Conservation (phyloP, 2,797 vertebrate genomes). For the Pristis pectinata region DNA sequence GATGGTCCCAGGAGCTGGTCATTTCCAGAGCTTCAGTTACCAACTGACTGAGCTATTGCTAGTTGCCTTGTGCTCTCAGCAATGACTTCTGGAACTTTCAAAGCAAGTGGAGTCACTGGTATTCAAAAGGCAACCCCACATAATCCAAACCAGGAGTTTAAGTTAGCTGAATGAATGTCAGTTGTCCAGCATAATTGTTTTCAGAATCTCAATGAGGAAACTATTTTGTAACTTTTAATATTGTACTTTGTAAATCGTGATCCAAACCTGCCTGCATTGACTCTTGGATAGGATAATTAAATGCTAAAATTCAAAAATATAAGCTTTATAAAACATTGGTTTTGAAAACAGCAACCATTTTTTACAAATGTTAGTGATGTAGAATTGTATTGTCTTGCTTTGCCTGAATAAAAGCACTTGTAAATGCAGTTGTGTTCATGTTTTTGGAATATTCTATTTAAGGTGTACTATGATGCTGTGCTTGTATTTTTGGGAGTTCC, state of each 20-base stretch:
- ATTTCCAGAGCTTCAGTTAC: neutral
- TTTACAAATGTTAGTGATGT: slow-evolving; percentile 32
- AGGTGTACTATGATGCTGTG: no score
- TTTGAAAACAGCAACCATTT: slow-evolving; percentile 17
- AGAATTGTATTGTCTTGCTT: slow-evolving; percentile 23
- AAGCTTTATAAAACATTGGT: slow-evolving; percentile 22
- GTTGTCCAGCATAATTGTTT: neutral
- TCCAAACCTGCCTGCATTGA: neutral
- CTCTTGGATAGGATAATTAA: neutral
- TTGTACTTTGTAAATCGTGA: slow-evolving; percentile 33
- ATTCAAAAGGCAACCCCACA: no score
- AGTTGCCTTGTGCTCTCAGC: neutral
- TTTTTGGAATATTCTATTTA: neutral
- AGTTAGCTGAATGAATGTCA: neutral
- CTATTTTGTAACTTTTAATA: slow-evolving; percentile 24
- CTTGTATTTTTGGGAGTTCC: no score
- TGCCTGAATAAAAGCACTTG: slow-evolving; percentile 38
- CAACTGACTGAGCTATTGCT: neutral
- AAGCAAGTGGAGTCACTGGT: neutral
- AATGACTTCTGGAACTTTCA: neutral
- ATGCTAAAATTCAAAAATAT: neutral
- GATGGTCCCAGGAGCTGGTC: neutral
- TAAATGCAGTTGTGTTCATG: neutral
- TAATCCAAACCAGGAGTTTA: neutral
- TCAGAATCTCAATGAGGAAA: neutral